Percentiles rank a stretch among this genome's conserved stretches.
Evolutionary conservation across 2,797 vertebrate species (phyloP).

Genomic region (Gallinago stenura): DNA sequence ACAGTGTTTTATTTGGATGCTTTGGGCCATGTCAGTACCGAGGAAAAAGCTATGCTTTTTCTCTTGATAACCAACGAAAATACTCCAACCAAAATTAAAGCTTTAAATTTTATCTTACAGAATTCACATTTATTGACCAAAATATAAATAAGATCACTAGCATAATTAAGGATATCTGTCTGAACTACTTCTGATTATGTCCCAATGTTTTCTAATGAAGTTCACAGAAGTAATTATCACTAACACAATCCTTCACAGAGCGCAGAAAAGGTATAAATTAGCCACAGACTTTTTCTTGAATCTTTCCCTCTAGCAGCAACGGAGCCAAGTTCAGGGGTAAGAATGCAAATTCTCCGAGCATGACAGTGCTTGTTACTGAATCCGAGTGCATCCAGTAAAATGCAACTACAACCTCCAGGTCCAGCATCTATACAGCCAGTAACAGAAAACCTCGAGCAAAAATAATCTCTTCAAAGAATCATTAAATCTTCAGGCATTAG

Average conservation of each 20-base stretch:
- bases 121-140: not conserved
- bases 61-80: not conserved
- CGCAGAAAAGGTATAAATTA: not conserved
- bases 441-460: not conserved
- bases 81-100: not conserved
- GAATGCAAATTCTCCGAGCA: not conserved
- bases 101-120: not conserved
- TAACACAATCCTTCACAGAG: not conserved
- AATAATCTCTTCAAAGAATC: not conserved
- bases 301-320: not conserved
- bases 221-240: not conserved
- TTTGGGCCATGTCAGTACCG: not conserved
- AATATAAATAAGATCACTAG: not conserved
- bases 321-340: not conserved
- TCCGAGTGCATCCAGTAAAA: not conserved
- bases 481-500: not conserved
- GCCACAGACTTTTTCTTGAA: not conserved
- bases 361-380: not conserved
- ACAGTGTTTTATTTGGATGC: not conserved
- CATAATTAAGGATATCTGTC: not conserved
- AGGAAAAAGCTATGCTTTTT: not conserved
- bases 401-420: not conserved
- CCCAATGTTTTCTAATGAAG: not conserved
- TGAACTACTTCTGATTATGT: not conserved
- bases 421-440: not conserved